Percentiles rank a stretch among this genome's conserved stretches.
Conservation (phyloP, 1,140 invertebrate genomes). For the Bombus huntii region DNA sequence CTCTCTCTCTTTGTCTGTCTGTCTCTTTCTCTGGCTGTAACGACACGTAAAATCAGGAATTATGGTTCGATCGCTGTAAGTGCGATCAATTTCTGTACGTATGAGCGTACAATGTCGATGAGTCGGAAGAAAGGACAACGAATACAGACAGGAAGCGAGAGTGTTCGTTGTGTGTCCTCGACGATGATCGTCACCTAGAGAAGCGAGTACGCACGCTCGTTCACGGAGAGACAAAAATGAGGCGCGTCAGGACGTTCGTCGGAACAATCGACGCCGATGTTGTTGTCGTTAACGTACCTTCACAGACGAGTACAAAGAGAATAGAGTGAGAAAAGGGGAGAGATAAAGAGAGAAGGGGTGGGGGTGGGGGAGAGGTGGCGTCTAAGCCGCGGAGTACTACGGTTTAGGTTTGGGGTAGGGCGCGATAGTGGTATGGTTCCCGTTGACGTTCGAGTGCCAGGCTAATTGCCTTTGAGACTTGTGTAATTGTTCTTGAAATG, state of each 20-base stretch:
- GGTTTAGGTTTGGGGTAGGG: too few species aligned
- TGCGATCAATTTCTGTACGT: slow-evolving; percentile 2
- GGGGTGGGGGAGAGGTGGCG: background rate
- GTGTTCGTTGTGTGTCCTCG: slow-evolving; percentile 15
- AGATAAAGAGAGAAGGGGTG: background rate
- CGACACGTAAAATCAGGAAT: background rate
- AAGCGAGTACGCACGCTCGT: slow-evolving; percentile 47
- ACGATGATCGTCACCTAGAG: slow-evolving; percentile 14
- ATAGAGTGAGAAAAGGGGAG: background rate
- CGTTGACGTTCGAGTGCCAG: slow-evolving; percentile 11
- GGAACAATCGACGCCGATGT: slow-evolving; percentile 1
- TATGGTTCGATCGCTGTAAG: slow-evolving; percentile 7
- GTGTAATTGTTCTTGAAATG: background rate
- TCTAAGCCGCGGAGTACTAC: slow-evolving; percentile 35
- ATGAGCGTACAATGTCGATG: background rate
- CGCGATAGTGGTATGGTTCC: too few species aligned
- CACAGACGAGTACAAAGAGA: background rate
- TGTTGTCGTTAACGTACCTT: slow-evolving; percentile 1
- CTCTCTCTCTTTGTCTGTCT: background rate
- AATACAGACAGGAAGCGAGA: background rate
- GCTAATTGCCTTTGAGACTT: slow-evolving; percentile 42
- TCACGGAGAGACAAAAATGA: background rate
- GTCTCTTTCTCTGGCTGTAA: background rate
- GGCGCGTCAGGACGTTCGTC: slow-evolving; percentile 25
- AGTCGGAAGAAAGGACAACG: background rate